phyloP scores from a whole-genome alignment of 2,888 invertebrate genomes.

The Monopis laevigella region DNA sequence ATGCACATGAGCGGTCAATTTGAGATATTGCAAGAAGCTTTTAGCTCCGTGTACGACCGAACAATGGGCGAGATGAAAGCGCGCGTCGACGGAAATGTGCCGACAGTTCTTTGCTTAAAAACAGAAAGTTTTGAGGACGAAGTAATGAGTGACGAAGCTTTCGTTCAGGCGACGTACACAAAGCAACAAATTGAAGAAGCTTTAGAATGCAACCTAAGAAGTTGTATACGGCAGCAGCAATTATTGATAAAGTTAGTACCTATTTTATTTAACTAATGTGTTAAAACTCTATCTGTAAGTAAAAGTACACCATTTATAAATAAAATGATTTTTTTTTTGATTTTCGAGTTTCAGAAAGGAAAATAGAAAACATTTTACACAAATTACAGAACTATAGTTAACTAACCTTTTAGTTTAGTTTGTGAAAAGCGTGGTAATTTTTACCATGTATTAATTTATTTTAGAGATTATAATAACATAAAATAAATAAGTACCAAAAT shows the following conservation, averaged over 20 bases:
- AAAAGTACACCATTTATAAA: too few species aligned
- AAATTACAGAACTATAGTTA: too few species aligned
- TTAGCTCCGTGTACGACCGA: conserved; percentile 44
- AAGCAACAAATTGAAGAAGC: conserved; percentile 37
- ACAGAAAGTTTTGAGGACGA: conserved; percentile 12
- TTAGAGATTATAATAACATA: too few species aligned
- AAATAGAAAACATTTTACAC: too few species aligned
- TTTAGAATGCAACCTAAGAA: conserved; percentile 34
- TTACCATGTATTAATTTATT: too few species aligned
- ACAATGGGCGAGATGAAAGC: conserved; percentile 33
- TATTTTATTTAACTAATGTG: too few species aligned
- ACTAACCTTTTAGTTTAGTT: too few species aligned
- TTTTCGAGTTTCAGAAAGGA: too few species aligned
- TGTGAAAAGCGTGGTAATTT: too few species aligned
- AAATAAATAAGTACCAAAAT: too few species aligned
- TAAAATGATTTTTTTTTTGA: too few species aligned
- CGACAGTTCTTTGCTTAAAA: neutral
- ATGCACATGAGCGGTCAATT: conserved; percentile 57
- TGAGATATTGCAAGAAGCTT: conserved; percentile 41
- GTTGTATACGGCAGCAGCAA: conserved; percentile 53
- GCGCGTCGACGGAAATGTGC: conserved; percentile 21
- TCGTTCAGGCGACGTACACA: conserved; percentile 30
- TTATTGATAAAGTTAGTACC: conserved; percentile 47
- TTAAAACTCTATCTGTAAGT: too few species aligned
- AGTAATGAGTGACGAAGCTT: conserved; percentile 28